These are phyloP conservation scores for Dromococcyx pavoninus DNA, from an alignment of 2,797 vertebrate species.

Conservation along the genomic window DNA sequence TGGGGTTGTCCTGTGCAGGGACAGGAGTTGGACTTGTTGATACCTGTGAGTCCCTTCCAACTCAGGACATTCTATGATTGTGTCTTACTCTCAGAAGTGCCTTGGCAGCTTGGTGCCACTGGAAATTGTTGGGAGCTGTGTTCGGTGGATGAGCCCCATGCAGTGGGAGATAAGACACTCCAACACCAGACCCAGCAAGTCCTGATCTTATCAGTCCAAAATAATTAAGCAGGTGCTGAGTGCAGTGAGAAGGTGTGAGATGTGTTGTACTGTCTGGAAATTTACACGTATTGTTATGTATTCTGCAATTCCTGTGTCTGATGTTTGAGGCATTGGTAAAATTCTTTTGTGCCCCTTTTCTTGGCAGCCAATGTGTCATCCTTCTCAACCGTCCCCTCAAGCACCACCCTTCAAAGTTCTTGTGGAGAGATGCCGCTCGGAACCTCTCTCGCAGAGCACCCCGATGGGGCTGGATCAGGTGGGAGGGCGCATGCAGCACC, in stretches of 20 bases:
- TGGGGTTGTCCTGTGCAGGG: no score
- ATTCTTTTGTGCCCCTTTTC: neutral
- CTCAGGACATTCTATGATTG: no score
- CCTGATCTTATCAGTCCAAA: neutral
- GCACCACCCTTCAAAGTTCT: slow-evolving; percentile 83
- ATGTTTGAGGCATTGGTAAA: neutral
- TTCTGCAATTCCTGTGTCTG: neutral
- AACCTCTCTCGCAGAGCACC: slow-evolving; percentile 84
- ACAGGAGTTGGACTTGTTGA: no score
- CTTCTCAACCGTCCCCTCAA: slow-evolving; percentile 79
- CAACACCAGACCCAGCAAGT: neutral
- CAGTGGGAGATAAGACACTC: neutral
- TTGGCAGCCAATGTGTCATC: slow-evolving; percentile 81
- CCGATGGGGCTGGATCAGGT: slow-evolving; percentile 77
- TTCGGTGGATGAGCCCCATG: neutral
- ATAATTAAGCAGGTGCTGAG: accelerated
- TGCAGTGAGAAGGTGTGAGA: neutral
- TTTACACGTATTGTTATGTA: accelerated
- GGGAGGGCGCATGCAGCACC: slow-evolving; percentile 73
- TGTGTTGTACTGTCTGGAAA: neutral
- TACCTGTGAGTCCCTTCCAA: no score
- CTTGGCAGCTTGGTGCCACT: neutral
- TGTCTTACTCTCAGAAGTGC: neutral
- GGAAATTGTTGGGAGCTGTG: neutral
- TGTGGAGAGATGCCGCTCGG: slow-evolving; percentile 85